Conservation (phyloP, 2,797 vertebrate genomes). For the Todus mexicanus region DNA sequence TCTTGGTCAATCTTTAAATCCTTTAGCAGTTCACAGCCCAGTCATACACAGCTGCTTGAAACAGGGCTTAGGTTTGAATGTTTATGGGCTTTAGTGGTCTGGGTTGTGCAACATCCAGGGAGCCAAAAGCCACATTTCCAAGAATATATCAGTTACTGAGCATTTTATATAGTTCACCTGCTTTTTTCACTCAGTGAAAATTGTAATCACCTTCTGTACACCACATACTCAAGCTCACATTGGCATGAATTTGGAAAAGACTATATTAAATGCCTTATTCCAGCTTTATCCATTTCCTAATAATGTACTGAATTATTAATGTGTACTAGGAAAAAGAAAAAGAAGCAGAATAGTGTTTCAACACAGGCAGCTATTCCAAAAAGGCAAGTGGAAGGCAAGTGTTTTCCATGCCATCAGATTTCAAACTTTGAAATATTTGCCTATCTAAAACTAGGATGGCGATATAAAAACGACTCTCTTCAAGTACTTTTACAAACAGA, state of each 20-base stretch:
- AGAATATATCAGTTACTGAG: neutral
- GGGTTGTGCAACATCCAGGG: neutral
- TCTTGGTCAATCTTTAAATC: neutral
- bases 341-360: constrained; percentile 16
- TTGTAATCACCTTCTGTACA: neutral
- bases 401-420: constrained; percentile 35
- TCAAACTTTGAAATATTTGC: constrained; percentile 51
- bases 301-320: constrained; percentile 59
- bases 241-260: constrained; percentile 32
- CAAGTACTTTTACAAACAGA: neutral
- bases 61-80: neutral
- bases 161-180: neutral
- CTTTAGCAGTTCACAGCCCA: neutral
- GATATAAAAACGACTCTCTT: constrained; percentile 23
- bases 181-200: neutral
- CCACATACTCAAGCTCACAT: neutral
- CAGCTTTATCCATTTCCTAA: constrained; percentile 52
- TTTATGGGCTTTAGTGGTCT: neutral
- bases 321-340: constrained; percentile 20
- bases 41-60: neutral
- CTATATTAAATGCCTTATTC: constrained; percentile 36
- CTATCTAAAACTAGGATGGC: constrained; percentile 28
- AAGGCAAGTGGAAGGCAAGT: constrained; percentile 21
- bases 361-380: constrained; percentile 8
- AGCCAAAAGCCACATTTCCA: neutral